These are phyloP conservation scores for Argyra leucocephala DNA, from an alignment of 2,888 invertebrate genomes.

Conservation along the genomic window DNA sequence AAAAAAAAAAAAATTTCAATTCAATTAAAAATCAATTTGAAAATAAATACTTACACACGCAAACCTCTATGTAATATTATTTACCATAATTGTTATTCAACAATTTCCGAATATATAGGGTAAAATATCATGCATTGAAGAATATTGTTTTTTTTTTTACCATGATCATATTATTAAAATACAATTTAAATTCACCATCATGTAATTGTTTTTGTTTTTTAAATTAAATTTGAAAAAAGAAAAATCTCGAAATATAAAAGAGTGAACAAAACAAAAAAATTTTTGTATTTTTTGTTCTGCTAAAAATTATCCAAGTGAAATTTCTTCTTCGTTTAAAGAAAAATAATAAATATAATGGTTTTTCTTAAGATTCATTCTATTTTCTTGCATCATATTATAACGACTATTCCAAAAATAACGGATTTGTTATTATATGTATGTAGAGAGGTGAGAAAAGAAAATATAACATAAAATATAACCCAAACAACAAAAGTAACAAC, in stretches of 20 bases:
- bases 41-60: too few relatives aligned
- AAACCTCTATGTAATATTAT: too few relatives aligned
- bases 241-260: not conserved
- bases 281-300: not conserved
- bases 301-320: not conserved
- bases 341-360: not conserved
- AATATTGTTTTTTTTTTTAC: not conserved
- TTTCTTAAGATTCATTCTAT: too few relatives aligned
- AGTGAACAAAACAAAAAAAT: not conserved
- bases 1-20: too few relatives aligned
- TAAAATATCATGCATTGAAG: too few relatives aligned
- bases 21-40: too few relatives aligned
- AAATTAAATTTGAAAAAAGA: not conserved
- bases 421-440: not conserved
- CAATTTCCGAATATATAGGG: too few relatives aligned
- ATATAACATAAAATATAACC: not conserved
- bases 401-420: too few relatives aligned
- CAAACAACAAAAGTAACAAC: not conserved
- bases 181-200: slow-evolving; percentile 1
- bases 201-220: not conserved
- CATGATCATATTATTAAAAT: not conserved
- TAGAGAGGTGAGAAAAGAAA: not conserved
- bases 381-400: too few relatives aligned
- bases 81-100: too few relatives aligned
- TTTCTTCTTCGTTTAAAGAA: not conserved